These are phyloP conservation scores for Acanthurus leucopareius DNA, from an alignment of 2,797 vertebrate genomes.

Conservation along the genomic window DNA sequence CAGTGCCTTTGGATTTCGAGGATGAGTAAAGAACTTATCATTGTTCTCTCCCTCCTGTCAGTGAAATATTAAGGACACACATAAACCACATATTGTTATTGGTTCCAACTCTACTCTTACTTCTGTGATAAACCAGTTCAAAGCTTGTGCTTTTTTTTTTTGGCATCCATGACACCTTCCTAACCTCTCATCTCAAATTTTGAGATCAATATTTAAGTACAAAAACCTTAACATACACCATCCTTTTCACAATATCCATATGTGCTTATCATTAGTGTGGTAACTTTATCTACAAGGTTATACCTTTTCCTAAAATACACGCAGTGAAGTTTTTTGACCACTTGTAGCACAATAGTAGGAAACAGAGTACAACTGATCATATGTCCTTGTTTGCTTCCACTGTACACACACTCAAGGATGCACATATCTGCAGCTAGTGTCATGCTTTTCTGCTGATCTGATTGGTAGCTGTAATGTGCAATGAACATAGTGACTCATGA, in stretches of 20 bases:
- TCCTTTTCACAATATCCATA: neutral
- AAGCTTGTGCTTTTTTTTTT: no score
- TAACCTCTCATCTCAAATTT: no score
- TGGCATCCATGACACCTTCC: no score
- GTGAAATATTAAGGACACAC: slow-evolving; percentile 2
- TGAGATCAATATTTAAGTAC: no score
- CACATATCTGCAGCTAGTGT: neutral
- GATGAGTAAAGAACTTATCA: slow-evolving; percentile 98
- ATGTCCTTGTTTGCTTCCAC: neutral
- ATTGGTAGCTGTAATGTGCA: neutral
- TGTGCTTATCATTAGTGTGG: neutral
- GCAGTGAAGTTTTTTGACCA: neutral
- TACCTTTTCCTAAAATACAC: neutral
- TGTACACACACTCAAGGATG: no score
- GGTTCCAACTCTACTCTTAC: no score
- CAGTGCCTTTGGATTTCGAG: slow-evolving; percentile 92
- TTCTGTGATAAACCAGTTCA: no score
- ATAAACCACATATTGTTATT: neutral
- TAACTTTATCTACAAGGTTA: neutral
- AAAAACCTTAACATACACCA: no score
- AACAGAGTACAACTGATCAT: no score
- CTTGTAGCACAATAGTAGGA: no score
- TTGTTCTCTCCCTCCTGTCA: slow-evolving; percentile 97
- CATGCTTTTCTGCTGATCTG: neutral
- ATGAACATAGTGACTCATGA: neutral